Percentiles rank a stretch among this genome's conserved stretches.
These are phyloP conservation scores for Formicarius rufipectus DNA, from an alignment of 2,113 vertebrate species.

Conservation along the genomic window DNA sequence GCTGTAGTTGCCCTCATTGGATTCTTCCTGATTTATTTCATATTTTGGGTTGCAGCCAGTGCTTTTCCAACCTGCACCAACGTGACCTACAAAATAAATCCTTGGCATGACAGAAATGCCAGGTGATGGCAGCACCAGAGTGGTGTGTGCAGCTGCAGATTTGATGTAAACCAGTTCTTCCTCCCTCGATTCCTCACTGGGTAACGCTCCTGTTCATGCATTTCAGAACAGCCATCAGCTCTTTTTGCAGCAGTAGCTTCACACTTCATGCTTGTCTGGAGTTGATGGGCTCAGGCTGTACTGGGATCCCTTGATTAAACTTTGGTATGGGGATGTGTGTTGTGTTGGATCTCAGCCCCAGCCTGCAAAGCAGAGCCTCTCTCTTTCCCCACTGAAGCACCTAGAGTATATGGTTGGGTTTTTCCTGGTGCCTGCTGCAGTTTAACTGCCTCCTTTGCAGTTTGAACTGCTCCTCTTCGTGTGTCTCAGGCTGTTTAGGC, in stretches of 20 bases:
- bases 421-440: not conserved
- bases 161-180: not conserved
- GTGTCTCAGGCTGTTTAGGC: not conserved
- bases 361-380: not conserved
- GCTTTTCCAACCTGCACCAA: not conserved
- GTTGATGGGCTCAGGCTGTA: not conserved
- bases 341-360: not conserved
- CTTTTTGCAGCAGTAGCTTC: slow-evolving; percentile 5
- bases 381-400: not conserved
- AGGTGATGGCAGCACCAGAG: not conserved
- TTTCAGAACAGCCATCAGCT: slow-evolving; percentile 6
- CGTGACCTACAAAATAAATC: not conserved
- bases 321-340: not conserved
- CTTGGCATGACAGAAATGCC: not conserved
- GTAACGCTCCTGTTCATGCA: slow-evolving; percentile 14
- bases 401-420: not conserved
- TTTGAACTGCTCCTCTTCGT: slow-evolving; percentile 16
- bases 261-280: slow-evolving; percentile 8
- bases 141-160: not conserved
- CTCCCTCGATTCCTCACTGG: not conserved
- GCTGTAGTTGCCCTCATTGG: not conserved
- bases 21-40: slow-evolving; percentile 4
- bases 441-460: slow-evolving; percentile 34
- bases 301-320: not conserved
- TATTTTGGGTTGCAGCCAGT: not conserved